Base-by-base conservation (phyloP, 2,797 vertebrate species). In the Tragelaphus oryx region DNA sequence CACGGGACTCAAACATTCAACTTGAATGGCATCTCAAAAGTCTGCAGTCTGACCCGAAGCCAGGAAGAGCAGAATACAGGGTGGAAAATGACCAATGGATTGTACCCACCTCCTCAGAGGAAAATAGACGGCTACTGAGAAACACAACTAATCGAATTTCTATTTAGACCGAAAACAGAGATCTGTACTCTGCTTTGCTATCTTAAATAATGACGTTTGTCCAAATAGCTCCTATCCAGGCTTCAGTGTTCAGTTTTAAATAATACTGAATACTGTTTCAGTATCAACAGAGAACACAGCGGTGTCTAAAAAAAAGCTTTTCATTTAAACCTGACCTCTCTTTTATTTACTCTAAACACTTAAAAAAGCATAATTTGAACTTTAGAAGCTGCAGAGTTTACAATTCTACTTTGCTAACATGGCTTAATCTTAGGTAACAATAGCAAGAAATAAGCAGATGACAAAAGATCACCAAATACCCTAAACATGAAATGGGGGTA, bases 131-230 rank as follows among this genome's bases (percentile, higher is more conserved):
- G 48, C 68, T 62, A 54, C 76, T 57, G 1, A 26, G 55, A 11
- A 88, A 14, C 22, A 41, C 9, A 84, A 78, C 55, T 18, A 18
- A n/a, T 33, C 83, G 28, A 41, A 71, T 93, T 86, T 76, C 79
- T 89, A 60, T 30, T 80, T 22, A 68, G 28, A 54, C 60, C 4
- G 1, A 33, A 75, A 92, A 82, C n/a, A 76, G 16, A 95, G 20
- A 57, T 16, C 26, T 24, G 2, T 3, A 71, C 30, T 74, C 65
- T 65, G 55, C 65, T 76, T 87, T 54, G 55, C 33, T 93, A 30
- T 44, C 76, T 80, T 91, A 84, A 96, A 88, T 65, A 96, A 89
- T 44, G 20, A 85, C 30, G 12, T 86, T 94, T 95, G 78, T 92
- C 82, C 50, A 83, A 85, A 90, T 26, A 92, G 80, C 55, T 91